A percentile compares a stretch with the other conserved stretches of the same genome.
These are phyloP conservation scores for Oncorhynchus masou DNA, from an alignment of 2,113 vertebrate species.

Conservation along the genomic window DNA sequence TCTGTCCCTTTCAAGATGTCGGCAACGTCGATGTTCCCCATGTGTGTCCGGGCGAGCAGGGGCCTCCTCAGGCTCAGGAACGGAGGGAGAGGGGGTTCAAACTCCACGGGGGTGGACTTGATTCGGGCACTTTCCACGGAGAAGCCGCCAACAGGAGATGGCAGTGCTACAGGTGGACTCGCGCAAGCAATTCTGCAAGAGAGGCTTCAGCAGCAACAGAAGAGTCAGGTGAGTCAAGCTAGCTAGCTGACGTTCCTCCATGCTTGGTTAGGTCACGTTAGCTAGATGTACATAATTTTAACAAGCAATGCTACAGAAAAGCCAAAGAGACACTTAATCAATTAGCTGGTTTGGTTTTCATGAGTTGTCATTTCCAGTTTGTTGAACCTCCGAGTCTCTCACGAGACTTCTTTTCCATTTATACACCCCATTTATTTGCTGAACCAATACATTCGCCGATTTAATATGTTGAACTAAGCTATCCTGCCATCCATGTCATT, in stretches of 20 bases:
- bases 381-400: too few species aligned
- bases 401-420: too few species aligned
- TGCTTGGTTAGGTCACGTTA: not conserved
- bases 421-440: too few species aligned
- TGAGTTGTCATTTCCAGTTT: too few species aligned
- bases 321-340: too few species aligned
- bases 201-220: constrained; percentile 63
- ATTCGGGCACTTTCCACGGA: constrained; percentile 58
- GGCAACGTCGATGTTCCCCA: constrained; percentile 68
- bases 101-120: constrained; percentile 2
- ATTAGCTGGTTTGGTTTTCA: too few species aligned
- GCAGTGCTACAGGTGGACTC: constrained; percentile 58
- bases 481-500: too few species aligned
- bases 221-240: constrained; percentile 61
- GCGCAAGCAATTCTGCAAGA: constrained; percentile 76
- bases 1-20: constrained; percentile 72
- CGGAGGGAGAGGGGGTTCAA: constrained; percentile 5
- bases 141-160: constrained; percentile 9
- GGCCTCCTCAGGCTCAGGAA: constrained; percentile 62
- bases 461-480: too few species aligned
- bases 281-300: not conserved
- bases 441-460: too few species aligned
- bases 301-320: not conserved
- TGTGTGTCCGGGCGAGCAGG: constrained; percentile 72
- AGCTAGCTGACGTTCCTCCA: not conserved